Evolutionary conservation across 2,888 invertebrate genomes (phyloP).

Genomic region (Strigamia transsilvanica): DNA sequence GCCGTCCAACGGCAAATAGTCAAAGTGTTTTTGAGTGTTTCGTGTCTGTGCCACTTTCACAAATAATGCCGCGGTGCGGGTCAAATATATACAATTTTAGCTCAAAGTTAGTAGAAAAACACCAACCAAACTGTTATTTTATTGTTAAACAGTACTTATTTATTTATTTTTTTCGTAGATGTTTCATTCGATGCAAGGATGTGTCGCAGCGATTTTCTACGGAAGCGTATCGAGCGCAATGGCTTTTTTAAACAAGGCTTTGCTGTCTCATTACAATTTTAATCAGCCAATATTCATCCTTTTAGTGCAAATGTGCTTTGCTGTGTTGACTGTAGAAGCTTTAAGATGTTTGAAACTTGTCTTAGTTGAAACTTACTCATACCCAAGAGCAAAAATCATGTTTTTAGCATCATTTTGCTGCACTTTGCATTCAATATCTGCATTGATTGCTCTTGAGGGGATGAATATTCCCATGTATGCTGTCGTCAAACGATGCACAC

Average conservation of each 20-base stretch:
- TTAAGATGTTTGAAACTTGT: conserved; percentile 59
- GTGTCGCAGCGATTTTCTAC: conserved; percentile 63
- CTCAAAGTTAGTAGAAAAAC: no score
- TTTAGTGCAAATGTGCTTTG: conserved; percentile 66
- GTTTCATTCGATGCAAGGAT: not conserved
- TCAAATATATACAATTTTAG: no score
- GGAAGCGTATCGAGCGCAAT: conserved; percentile 64
- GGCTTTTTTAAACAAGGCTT: conserved; percentile 65
- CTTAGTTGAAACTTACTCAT: conserved; percentile 63
- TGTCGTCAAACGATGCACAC: conserved; percentile 67
- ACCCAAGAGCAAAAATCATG: conserved; percentile 64
- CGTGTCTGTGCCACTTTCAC: no score
- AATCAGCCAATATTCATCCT: conserved; percentile 68
- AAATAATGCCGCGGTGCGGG: no score
- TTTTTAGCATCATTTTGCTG: conserved; percentile 66
- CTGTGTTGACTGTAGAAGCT: conserved; percentile 63
- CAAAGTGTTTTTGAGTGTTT: no score
- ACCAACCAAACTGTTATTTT: no score
- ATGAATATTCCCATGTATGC: conserved; percentile 69
- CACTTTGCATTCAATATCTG: conserved; percentile 66
- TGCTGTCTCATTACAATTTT: conserved; percentile 65
- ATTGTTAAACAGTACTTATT: no score
- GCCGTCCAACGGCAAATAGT: not conserved
- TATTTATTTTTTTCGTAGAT: conserved; percentile 3
- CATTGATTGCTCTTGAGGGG: conserved; percentile 67